Base-by-base conservation (phyloP, 2,113 vertebrate genomes). In the Bombycilla garrulus region DNA sequence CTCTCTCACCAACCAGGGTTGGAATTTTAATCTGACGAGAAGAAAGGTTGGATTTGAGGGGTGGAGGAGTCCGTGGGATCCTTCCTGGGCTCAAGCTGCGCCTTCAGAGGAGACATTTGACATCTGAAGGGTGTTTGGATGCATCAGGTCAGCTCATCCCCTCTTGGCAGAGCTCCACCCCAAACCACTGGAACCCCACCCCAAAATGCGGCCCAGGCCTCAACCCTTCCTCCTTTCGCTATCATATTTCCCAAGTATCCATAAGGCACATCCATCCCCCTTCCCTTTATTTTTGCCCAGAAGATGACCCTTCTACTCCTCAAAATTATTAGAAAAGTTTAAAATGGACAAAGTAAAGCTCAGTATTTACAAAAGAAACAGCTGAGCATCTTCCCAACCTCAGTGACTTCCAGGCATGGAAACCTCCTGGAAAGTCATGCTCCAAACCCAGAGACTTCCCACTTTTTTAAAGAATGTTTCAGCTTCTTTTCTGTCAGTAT, bases 51-150 rank as follows among this genome's bases (percentile, higher is more conserved):
- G 6, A 1, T 36, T 2, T 2, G 35, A 29, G 29, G 44, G 29
- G 9, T 9, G 19, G 36, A 57, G 0, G 4, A 20, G 6, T 5
- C 36, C 0, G 0, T n/a, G 28, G 8, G n/a, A 61, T 25, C 22
- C 36, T 44, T 54, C 11, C 36, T 36, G 28, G 35, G 23, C 31
- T 10, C 9, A 38, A 78, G 35, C 10, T 54, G 18, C 25, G 13
- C 24, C 29, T 40, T 28, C 33, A 21, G 23, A 17, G 18, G 60
- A 42, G 15, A 62, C 25, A 9, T 16, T 23, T 24, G 48, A 5
- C 47, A 29, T 11, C 57, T 71, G 51, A 51, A 36, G 31, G 18
- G n/a, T n/a, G n/a, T n/a, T n/a, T n/a, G n/a, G n/a, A n/a, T n/a
- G n/a, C n/a, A n/a, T n/a, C n/a, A n/a, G n/a, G n/a, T n/a, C n/a